Conservation (phyloP, 2,113 vertebrate genomes). For the Sylvia atricapilla region DNA sequence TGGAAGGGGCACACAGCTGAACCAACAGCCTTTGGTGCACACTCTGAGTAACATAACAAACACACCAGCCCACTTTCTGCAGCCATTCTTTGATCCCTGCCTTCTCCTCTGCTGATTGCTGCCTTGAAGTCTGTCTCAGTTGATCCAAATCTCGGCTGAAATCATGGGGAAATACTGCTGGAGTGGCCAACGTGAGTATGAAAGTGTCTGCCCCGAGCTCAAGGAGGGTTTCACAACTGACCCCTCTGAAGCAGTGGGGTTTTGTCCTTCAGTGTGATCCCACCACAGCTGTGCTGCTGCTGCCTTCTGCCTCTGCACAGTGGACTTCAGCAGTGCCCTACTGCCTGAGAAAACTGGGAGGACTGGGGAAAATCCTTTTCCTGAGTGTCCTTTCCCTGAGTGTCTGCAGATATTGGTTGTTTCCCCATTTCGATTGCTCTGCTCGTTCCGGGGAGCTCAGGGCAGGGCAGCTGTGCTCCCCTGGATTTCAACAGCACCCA, state of each 20-base stretch:
- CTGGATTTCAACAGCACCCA: not conserved
- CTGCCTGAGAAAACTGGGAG: not conserved
- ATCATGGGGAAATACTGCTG: not conserved
- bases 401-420: not conserved
- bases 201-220: not conserved
- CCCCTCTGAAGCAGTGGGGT: not conserved
- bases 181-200: not conserved
- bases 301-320: not conserved
- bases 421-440: not conserved
- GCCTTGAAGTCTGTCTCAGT: not conserved
- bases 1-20: constrained; percentile 47
- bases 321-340: not conserved
- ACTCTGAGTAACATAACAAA: not conserved
- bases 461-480: not conserved
- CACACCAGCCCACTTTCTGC: not conserved
- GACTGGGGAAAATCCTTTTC: not conserved
- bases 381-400: not conserved
- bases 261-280: not conserved
- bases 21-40: constrained; percentile 4
- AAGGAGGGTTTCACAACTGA: not conserved
- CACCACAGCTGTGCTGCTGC: not conserved
- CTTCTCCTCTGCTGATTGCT: not conserved
- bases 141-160: not conserved
- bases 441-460: fast-evolving
- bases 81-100: not conserved